phyloP scores from a whole-genome alignment of 2,888 invertebrate genomes.

The Hypomecis atomaria region DNA sequence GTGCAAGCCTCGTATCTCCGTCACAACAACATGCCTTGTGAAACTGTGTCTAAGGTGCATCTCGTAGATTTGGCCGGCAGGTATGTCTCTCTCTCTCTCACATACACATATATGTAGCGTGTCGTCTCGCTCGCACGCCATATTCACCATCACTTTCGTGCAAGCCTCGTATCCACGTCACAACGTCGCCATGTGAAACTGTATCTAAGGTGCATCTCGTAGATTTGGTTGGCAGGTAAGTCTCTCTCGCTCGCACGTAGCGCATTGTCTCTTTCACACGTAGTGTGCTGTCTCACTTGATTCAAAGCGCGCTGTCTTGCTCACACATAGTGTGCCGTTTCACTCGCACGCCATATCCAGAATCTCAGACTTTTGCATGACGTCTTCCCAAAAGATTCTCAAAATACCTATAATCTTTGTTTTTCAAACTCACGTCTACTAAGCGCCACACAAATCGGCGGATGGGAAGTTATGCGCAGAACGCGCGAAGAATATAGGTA shows the following conservation, averaged over 20 bases:
- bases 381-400: too few species aligned
- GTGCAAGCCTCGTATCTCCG: constrained; percentile 92
- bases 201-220: constrained; percentile 96
- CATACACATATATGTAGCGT: too few species aligned
- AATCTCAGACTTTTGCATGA: too few species aligned
- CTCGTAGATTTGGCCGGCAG: constrained; percentile 95
- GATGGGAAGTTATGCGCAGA: too few species aligned
- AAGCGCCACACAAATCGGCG: too few species aligned
- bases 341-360: neutral
- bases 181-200: constrained; percentile 94
- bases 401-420: too few species aligned
- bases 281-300: neutral
- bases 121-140: constrained; percentile 95
- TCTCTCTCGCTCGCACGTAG: neutral
- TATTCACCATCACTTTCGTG: constrained; percentile 95
- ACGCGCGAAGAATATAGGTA: too few species aligned
- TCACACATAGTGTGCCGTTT: neutral
- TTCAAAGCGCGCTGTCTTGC: neutral
- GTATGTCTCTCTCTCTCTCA: too few species aligned
- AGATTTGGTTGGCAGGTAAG: constrained; percentile 93
- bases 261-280: neutral
- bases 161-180: constrained; percentile 91
- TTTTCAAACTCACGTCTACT: too few species aligned
- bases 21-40: constrained; percentile 94
- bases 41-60: constrained; percentile 95